These are phyloP conservation scores for Linurgus olivaceus DNA, from an alignment of 2,797 vertebrate species.

Conservation along the genomic window DNA sequence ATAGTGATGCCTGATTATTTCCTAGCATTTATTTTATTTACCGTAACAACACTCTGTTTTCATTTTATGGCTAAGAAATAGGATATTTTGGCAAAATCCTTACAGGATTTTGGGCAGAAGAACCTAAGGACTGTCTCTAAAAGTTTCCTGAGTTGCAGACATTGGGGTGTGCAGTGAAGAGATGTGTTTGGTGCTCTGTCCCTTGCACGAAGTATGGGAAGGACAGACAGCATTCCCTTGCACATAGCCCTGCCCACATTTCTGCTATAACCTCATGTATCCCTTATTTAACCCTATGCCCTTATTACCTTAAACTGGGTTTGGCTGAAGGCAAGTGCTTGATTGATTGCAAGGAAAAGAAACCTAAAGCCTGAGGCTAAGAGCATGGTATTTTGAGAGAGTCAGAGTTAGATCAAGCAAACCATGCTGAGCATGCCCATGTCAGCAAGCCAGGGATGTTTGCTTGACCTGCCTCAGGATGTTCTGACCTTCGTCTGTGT, in stretches of 20 bases:
- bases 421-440: accelerated
- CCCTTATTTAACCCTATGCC: background rate
- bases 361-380: background rate
- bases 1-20: background rate
- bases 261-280: background rate
- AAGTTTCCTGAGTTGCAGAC: background rate
- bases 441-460: background rate
- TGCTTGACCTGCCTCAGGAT: background rate
- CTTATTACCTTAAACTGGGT: background rate
- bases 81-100: background rate
- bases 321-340: background rate
- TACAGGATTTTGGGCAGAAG: background rate
- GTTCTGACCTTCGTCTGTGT: background rate
- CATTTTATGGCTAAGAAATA: background rate
- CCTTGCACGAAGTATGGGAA: accelerated
- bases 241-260: accelerated
- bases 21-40: constrained; percentile 1
- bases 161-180: background rate
- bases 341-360: background rate
- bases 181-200: background rate
- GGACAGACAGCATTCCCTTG: background rate
- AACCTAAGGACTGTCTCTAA: background rate
- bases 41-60: background rate
- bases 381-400: background rate
- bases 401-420: background rate